Conservation (phyloP, 2,113 vertebrate species). For the Lichenostomus cassidix region DNA sequence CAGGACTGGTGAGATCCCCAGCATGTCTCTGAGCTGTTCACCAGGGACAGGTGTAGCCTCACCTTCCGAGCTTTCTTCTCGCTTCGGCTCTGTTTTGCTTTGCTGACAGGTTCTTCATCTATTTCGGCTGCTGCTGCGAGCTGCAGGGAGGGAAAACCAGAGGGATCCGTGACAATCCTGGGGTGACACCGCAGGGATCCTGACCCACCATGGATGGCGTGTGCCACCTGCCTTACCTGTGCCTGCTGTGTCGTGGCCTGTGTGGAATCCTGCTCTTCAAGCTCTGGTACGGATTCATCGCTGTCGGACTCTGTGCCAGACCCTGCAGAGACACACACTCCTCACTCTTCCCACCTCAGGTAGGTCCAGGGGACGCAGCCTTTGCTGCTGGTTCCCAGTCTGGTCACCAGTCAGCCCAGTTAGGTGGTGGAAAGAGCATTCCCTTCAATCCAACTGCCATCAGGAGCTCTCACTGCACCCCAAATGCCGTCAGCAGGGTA, state of each 20-base stretch:
- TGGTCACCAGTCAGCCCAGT: neutral
- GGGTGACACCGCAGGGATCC: fast-evolving
- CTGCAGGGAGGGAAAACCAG: conserved; percentile 55
- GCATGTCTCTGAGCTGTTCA: fast-evolving
- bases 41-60: neutral
- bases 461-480: neutral
- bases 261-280: conserved; percentile 96
- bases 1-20: neutral
- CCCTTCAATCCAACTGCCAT: too few relatives aligned
- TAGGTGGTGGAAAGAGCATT: neutral
- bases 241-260: conserved; percentile 96
- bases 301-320: conserved; percentile 99
- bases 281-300: conserved; percentile 97
- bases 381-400: neutral
- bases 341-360: neutral
- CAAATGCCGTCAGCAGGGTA: neutral
- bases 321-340: conserved; percentile 72
- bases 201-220: fast-evolving
- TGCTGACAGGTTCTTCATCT: conserved; percentile 97
- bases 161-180: neutral
- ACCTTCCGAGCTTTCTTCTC: conserved; percentile 99
- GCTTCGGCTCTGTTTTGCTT: conserved; percentile 99
- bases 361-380: neutral
- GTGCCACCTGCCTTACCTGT: conserved; percentile 74
- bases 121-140: conserved; percentile 97